Evolutionary conservation across 1,140 invertebrate species (phyloP).

Genomic region (Anastatus disparis): DNA sequence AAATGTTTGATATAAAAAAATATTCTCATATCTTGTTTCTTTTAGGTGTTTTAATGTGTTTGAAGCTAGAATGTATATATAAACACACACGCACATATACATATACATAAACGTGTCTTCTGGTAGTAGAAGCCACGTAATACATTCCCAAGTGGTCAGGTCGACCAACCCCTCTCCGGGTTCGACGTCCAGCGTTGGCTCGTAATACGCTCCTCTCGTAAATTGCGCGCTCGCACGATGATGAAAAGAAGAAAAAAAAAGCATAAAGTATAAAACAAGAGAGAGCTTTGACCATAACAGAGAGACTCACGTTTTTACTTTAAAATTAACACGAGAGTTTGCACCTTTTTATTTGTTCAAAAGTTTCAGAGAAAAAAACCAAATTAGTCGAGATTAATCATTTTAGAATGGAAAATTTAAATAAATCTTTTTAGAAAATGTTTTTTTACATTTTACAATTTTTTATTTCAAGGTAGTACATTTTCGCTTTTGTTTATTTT

Average conservation of each 20-base stretch:
- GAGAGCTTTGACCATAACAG: too few species aligned
- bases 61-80: not conserved
- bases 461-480: too few species aligned
- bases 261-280: too few species aligned
- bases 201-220: conserved; percentile 5
- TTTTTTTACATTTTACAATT: too few species aligned
- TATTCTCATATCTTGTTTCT: not conserved
- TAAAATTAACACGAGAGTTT: too few species aligned
- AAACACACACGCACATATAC: too few species aligned
- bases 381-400: not conserved
- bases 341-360: too few species aligned
- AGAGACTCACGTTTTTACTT: too few species aligned
- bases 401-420: not conserved
- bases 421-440: not conserved
- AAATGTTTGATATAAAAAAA: conserved; percentile 3
- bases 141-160: conserved; percentile 23
- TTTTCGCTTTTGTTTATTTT: too few species aligned
- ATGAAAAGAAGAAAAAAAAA: conserved; percentile 7
- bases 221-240: too few species aligned
- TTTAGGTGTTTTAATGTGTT: not conserved
- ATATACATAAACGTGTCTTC: too few species aligned
- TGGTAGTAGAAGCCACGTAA: conserved; percentile 26
- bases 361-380: not conserved
- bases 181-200: conserved; percentile 21
- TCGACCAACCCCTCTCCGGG: conserved; percentile 22